phyloP scores from a whole-genome alignment of 2,113 vertebrate species.

The Silurus glanis region DNA sequence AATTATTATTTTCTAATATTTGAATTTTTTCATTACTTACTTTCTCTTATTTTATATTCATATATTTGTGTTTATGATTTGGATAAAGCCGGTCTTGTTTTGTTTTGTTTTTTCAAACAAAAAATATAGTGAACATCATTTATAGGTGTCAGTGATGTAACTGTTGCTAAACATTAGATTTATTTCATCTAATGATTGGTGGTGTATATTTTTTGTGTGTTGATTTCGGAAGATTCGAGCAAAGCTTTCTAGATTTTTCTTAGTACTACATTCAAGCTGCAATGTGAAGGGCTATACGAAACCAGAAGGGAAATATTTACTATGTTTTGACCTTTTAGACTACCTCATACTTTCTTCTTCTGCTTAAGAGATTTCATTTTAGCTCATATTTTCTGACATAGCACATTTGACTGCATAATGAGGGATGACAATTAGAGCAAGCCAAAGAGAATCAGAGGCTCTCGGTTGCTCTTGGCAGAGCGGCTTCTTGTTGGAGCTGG shows the following conservation, averaged over 20 bases:
- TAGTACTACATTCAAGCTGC: neutral
- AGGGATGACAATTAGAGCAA: slow-evolving; percentile 76
- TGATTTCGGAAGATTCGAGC: neutral
- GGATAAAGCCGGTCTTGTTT: neutral
- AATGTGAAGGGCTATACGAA: neutral
- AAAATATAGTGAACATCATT: slow-evolving; percentile 9
- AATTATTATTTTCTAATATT: neutral
- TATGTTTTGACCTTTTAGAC: neutral
- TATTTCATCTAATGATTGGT: slow-evolving; percentile 34
- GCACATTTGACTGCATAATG: slow-evolving; percentile 76
- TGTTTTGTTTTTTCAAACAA: neutral
- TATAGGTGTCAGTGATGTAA: slow-evolving; percentile 43
- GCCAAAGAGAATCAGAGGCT: slow-evolving; percentile 71
- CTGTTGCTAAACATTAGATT: neutral
- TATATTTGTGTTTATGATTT: slow-evolving; percentile 17
- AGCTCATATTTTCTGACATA: slow-evolving; percentile 68
- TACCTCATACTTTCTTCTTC: neutral
- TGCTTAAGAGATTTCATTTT: slow-evolving; percentile 63
- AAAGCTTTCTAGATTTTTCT: neutral
- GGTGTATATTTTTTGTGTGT: slow-evolving; percentile 40
- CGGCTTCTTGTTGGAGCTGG: slow-evolving; percentile 61
- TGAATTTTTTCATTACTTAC: neutral
- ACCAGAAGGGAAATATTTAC: neutral
- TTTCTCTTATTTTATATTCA: slow-evolving; percentile 13
- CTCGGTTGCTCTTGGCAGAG: slow-evolving; percentile 68